phyloP scores from a whole-genome alignment of 1,140 invertebrate species.

The Drosophila kanapiae region DNA sequence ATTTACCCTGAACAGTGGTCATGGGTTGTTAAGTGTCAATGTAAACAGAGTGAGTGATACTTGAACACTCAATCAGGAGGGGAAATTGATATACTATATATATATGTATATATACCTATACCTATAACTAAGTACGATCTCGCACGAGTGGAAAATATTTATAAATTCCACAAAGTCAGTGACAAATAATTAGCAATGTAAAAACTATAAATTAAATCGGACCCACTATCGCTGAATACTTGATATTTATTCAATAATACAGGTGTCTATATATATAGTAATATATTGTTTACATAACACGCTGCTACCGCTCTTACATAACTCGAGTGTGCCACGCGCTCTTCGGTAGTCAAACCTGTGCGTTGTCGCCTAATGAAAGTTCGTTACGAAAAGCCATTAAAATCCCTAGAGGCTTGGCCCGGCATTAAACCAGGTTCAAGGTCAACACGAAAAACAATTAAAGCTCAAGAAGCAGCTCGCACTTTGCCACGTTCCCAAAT shows the following conservation, averaged over 20 bases:
- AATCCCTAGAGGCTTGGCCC: conserved; percentile 34
- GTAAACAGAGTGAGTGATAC: conserved; percentile 30
- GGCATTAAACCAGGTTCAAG: conserved; percentile 37
- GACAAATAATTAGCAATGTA: conserved; percentile 1
- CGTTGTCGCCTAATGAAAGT: conserved; percentile 7
- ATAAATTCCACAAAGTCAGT: neutral
- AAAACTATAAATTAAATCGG: conserved; percentile 4
- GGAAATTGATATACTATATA: conserved; percentile 7
- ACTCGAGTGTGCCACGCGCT: conserved; percentile 34
- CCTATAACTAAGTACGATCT: neutral
- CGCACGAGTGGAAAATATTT: conserved; percentile 13
- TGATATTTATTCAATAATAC: conserved; percentile 7
- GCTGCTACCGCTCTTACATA: conserved; percentile 26
- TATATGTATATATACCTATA: neutral
- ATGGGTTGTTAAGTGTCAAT: conserved; percentile 47
- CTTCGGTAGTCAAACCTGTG: conserved; percentile 13
- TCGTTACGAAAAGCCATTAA: conserved; percentile 19
- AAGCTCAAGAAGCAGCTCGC: neutral
- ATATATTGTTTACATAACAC: conserved; percentile 41
- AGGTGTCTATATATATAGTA: neutral
- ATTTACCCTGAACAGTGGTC: conserved; percentile 14
- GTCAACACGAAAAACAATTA: conserved; percentile 21
- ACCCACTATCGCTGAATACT: conserved; percentile 4
- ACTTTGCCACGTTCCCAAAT: conserved; percentile 40
- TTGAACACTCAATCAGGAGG: conserved; percentile 10